Evolutionary conservation across 2,888 invertebrate species (phyloP).

Genomic region (Rhodophaea formosa): DNA sequence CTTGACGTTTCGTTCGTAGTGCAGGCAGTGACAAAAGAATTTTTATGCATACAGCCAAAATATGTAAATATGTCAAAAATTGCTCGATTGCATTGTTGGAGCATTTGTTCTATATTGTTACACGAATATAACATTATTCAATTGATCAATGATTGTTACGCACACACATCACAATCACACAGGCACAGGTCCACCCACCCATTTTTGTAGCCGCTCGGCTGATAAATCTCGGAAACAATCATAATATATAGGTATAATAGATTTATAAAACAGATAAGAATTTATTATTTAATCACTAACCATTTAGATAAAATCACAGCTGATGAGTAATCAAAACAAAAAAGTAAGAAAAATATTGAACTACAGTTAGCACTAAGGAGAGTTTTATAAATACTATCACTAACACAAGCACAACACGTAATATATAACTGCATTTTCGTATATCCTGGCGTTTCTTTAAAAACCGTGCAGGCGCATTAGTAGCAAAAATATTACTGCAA

Average conservation of each 20-base stretch:
- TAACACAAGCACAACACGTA: slow-evolving; percentile 52
- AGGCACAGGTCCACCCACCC: too few relatives aligned
- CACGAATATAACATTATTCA: too few relatives aligned
- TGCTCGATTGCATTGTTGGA: too few relatives aligned
- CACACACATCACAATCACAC: too few relatives aligned
- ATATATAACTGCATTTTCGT: slow-evolving; percentile 64
- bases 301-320: slow-evolving; percentile 38
- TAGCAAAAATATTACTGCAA: slow-evolving; percentile 78
- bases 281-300: slow-evolving; percentile 30
- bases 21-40: slow-evolving; percentile 2
- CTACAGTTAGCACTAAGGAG: slow-evolving; percentile 37
- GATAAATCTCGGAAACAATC: background rate
- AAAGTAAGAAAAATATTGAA: slow-evolving; percentile 33
- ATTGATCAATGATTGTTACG: too few relatives aligned
- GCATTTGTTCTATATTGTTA: too few relatives aligned
- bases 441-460: slow-evolving; percentile 60
- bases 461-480: slow-evolving; percentile 75
- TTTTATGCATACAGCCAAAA: slow-evolving; percentile 6
- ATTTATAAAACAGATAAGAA: background rate
- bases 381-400: slow-evolving; percentile 48
- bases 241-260: background rate
- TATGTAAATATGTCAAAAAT: too few relatives aligned
- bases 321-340: slow-evolving; percentile 41
- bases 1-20: background rate
- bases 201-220: background rate